Evolutionary conservation across 1,140 invertebrate species (phyloP).

Genomic region (Philaenus spumarius): DNA sequence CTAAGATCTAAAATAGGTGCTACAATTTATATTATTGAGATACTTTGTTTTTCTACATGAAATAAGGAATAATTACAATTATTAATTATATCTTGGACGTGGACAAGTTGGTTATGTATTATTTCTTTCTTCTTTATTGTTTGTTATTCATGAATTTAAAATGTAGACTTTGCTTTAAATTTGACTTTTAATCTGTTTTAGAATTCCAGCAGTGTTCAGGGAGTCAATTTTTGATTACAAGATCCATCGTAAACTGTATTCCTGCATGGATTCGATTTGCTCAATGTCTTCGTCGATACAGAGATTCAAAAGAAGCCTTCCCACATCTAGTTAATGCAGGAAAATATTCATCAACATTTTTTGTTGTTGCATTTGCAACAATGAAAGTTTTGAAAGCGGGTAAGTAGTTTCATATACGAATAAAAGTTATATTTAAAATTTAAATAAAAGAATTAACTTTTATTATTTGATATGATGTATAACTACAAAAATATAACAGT

Average conservation of each 20-base stretch:
- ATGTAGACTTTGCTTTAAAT: no score
- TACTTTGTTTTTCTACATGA: no score
- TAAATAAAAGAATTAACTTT: no score
- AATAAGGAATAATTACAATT: no score
- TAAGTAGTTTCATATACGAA: slow-evolving; percentile 35
- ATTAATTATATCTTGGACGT: no score
- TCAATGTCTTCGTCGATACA: slow-evolving; percentile 75
- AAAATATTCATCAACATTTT: slow-evolving; percentile 76
- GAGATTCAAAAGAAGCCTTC: slow-evolving; percentile 52
- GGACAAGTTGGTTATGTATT: no score
- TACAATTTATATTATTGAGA: no score
- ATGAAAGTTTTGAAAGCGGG: slow-evolving; percentile 49
- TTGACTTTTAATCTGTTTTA: neutral
- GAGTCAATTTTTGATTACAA: slow-evolving; percentile 15
- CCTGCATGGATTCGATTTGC: slow-evolving; percentile 84
- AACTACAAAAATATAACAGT: no score
- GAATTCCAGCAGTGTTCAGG: slow-evolving; percentile 7
- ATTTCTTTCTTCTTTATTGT: no score
- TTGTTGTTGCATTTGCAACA: slow-evolving; percentile 61
- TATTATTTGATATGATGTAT: no score
- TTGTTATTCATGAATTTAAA: neutral
- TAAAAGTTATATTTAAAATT: no score
- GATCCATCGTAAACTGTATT: slow-evolving; percentile 56
- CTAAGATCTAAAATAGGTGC: no score
- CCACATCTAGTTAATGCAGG: slow-evolving; percentile 73